Evolutionary conservation across 1,140 invertebrate genomes (phyloP).

Genomic region (Andrena cerasifolii): DNA sequence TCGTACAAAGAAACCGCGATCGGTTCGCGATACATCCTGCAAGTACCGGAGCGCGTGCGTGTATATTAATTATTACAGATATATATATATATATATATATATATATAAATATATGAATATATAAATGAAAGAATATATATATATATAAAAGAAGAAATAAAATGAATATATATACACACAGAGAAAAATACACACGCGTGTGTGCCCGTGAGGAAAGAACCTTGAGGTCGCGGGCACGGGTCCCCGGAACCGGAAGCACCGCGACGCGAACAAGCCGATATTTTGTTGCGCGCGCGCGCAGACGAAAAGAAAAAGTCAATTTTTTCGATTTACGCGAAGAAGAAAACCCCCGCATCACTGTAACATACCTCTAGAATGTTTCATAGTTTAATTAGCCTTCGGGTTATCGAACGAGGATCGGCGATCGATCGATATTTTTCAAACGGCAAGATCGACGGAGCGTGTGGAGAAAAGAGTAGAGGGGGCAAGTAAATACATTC

Average conservation of each 20-base stretch:
- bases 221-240: constrained; percentile 49
- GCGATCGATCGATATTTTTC: constrained; percentile 46
- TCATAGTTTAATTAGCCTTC: constrained; percentile 72
- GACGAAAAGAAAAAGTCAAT: constrained; percentile 54
- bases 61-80: constrained; percentile 49
- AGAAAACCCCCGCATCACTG: constrained; percentile 67
- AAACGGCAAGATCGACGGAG: not conserved
- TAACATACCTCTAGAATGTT: constrained; percentile 71
- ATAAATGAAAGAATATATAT: constrained; percentile 37
- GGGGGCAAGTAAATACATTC: not conserved
- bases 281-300: constrained; percentile 56
- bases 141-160: constrained; percentile 27
- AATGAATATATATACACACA: constrained; percentile 15
- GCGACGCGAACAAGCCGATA: constrained; percentile 43
- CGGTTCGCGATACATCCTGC: constrained; percentile 23
- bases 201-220: constrained; percentile 44
- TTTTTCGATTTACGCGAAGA: constrained; percentile 58
- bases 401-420: constrained; percentile 63
- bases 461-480: too few species aligned
- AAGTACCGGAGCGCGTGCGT: constrained; percentile 28
- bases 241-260: constrained; percentile 54
- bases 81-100: not conserved
- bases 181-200: constrained; percentile 20
- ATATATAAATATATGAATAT: constrained; percentile 5
- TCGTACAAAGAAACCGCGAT: constrained; percentile 40